Conservation (phyloP, 2,113 vertebrate species). For the Pan troglodytes region DNA sequence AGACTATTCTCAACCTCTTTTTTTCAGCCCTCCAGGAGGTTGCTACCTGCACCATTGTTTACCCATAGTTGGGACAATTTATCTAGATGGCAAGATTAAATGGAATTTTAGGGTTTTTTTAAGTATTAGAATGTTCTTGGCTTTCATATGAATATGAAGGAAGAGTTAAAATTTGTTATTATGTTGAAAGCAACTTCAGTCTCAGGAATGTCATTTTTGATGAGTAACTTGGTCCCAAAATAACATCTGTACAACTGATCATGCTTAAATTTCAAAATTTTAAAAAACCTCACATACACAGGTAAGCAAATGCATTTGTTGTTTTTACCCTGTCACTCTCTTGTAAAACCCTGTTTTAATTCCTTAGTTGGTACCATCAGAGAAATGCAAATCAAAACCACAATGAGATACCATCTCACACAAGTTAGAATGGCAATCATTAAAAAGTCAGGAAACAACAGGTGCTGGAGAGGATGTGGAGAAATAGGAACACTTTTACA, state of each 20-base stretch:
- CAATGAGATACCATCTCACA: no score
- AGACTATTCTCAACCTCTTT: constrained; percentile 74
- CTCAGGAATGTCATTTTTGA: constrained; percentile 31
- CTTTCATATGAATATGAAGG: constrained; percentile 23
- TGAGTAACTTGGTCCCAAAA: constrained; percentile 34
- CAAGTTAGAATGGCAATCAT: no score
- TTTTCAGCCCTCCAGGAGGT: constrained; percentile 78
- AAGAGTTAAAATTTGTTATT: constrained; percentile 24
- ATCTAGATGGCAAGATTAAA: constrained; percentile 81
- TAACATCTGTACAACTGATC: not conserved
- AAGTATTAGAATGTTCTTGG: constrained; percentile 2
- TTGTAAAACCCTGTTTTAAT: not conserved
- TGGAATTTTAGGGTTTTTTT: constrained; percentile 63
- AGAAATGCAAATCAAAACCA: no score
- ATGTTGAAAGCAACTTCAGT: constrained; percentile 37
- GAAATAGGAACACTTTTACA: no score
- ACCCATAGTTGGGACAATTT: constrained; percentile 80
- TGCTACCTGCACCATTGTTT: constrained; percentile 82
- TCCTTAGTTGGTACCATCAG: not conserved
- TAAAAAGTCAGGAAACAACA: no score
- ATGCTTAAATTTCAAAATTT: not conserved
- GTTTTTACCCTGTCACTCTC: not conserved
- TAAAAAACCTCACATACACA: not conserved
- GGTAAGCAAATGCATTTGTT: not conserved
- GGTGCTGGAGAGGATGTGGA: no score